Conservation (phyloP, 2,888 invertebrate genomes). For the Xestia rhomboidea region DNA sequence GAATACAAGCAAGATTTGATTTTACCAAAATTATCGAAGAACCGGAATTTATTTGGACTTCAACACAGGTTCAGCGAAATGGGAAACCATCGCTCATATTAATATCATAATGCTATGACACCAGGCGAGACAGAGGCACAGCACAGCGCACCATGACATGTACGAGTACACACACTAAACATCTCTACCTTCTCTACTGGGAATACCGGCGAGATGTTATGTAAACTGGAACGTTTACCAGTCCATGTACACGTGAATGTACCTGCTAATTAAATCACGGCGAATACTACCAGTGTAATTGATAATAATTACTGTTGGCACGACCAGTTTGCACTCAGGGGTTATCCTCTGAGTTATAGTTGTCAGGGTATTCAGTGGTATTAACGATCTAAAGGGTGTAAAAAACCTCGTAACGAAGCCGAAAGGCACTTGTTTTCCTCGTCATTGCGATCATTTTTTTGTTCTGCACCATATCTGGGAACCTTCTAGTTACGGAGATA, state of each 20-base stretch:
- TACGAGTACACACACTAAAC: neutral
- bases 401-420: too few species aligned
- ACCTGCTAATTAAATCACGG: slow-evolving; percentile 33
- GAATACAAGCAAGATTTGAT: neutral
- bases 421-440: too few species aligned
- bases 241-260: slow-evolving; percentile 12
- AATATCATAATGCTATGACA: neutral
- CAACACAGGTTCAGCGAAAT: neutral
- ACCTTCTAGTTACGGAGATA: too few species aligned
- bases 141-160: neutral
- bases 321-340: slow-evolving; percentile 16
- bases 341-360: slow-evolving; percentile 45
- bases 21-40: neutral
- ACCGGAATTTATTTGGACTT: neutral
- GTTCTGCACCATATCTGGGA: too few species aligned
- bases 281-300: slow-evolving; percentile 20
- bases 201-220: neutral
- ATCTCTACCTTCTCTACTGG: neutral
- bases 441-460: too few species aligned
- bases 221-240: slow-evolving; percentile 28
- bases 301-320: slow-evolving; percentile 35
- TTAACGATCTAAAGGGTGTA: too few species aligned
- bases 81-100: neutral
- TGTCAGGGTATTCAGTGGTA: slow-evolving; percentile 27
- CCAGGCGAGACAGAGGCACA: neutral